Evolutionary conservation across 30 jellyfish, hydroid and myxozoan species (phyloP).

Genomic region (Turritopsis rubra): DNA sequence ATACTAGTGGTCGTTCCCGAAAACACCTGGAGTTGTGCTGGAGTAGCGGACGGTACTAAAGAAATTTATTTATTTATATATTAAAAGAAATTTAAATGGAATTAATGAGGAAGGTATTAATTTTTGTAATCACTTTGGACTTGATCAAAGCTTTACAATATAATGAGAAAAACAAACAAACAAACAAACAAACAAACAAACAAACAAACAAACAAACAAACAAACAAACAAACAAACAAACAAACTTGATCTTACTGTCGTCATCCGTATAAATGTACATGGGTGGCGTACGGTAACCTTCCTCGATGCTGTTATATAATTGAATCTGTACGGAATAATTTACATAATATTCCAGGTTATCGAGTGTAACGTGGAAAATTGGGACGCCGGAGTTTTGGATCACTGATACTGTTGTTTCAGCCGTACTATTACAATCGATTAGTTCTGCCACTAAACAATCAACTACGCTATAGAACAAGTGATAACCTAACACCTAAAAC

Average conservation of each 20-base stretch:
- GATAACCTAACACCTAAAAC: constrained; percentile 7
- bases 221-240: too few species aligned
- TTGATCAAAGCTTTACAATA: too few species aligned
- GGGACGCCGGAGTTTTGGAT: not conserved
- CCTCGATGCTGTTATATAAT: not conserved
- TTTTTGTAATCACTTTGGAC: too few species aligned
- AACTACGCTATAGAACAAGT: constrained; percentile 3
- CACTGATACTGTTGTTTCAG: not conserved
- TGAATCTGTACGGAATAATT: constrained; percentile 2
- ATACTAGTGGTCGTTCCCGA: constrained; percentile 13
- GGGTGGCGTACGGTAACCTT: not conserved
- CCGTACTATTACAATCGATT: not conserved
- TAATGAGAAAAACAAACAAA: too few species aligned
- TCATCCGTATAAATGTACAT: constrained; percentile 10
- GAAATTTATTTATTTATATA: too few species aligned
- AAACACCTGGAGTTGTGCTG: not conserved
- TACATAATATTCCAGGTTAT: not conserved
- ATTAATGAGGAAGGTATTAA: too few species aligned
- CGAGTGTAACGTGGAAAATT: not conserved
- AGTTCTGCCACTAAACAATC: constrained; percentile 19
- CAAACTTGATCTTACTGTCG: not conserved
- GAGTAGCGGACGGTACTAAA: constrained; percentile 20
- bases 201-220: too few species aligned
- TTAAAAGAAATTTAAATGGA: too few species aligned
- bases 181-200: too few species aligned